phyloP scores from a whole-genome alignment of 92 coral and sea anemone species.

The Montipora capitata region DNA sequence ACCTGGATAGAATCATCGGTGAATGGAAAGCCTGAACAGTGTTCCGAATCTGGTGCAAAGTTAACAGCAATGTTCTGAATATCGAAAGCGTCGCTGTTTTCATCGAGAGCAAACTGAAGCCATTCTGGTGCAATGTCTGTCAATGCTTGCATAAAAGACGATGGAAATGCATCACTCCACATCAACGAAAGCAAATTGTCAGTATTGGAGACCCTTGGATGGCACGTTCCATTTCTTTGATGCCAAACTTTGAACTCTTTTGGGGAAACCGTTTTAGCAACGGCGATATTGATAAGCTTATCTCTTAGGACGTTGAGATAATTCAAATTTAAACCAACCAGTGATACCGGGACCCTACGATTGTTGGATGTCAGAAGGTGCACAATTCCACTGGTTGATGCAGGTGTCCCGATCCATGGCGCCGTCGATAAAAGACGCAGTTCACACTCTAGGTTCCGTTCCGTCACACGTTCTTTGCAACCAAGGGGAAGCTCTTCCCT shows the following conservation, averaged over 20 bases:
- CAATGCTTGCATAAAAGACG: constrained; percentile 49
- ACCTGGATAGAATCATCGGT: constrained; percentile 16
- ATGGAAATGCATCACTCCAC: constrained; percentile 39
- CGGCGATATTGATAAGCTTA: constrained; percentile 13
- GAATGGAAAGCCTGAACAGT: constrained; percentile 54
- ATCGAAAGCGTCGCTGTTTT: constrained; percentile 37
- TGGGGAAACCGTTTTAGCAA: background rate
- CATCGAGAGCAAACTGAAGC: constrained; percentile 39
- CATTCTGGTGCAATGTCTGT: constrained; percentile 61
- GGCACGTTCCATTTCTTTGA: constrained; percentile 11
- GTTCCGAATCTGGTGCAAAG: constrained; percentile 4
- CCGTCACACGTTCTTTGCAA: constrained; percentile 23
- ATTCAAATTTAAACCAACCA: constrained; percentile 42
- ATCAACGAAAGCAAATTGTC: constrained; percentile 44
- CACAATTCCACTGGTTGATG: constrained; percentile 59
- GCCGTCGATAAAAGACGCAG: constrained; percentile 50
- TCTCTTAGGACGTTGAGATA: background rate
- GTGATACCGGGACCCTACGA: constrained; percentile 48
- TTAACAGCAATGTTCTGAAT: constrained; percentile 52
- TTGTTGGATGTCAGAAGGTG: constrained; percentile 3
- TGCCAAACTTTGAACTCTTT: background rate
- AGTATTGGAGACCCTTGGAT: background rate
- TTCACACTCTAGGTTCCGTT: constrained; percentile 11
- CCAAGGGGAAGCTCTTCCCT: constrained; percentile 65
- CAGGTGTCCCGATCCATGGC: constrained; percentile 38